phyloP scores from a whole-genome alignment of 2,113 vertebrate species.

The Podarcis cretensis region DNA sequence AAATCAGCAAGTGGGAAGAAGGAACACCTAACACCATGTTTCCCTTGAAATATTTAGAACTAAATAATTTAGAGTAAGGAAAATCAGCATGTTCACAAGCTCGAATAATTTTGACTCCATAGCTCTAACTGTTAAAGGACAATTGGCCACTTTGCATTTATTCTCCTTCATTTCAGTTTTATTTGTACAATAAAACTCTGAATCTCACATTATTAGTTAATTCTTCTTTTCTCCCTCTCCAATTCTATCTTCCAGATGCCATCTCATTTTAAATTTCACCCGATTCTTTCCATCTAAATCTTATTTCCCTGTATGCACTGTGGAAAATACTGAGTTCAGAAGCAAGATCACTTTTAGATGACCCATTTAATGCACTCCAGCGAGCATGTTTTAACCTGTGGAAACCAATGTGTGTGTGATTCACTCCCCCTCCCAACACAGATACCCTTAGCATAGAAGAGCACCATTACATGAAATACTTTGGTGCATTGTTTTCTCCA shows the following conservation, averaged over 20 bases:
- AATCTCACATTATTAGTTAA: constrained; percentile 33
- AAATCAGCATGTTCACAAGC: not conserved
- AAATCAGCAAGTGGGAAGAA: not conserved
- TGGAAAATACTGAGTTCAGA: not conserved
- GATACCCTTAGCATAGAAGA: not conserved
- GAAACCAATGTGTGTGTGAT: not conserved
- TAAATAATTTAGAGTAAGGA: not conserved
- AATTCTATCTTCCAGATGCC: constrained; percentile 37
- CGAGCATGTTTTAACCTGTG: not conserved
- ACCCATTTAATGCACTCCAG: not conserved
- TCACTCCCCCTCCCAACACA: not conserved
- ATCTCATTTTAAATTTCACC: constrained; percentile 22
- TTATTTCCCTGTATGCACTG: not conserved
- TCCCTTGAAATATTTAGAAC: not conserved
- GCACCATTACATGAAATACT: no score
- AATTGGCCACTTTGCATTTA: not conserved
- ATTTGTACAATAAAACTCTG: not conserved
- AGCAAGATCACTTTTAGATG: not conserved
- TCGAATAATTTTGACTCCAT: not conserved
- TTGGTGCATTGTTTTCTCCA: no score
- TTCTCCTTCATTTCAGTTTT: constrained; percentile 26
- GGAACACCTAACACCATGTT: not conserved
- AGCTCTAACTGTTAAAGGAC: constrained; percentile 22
- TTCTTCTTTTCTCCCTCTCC: constrained; percentile 12
- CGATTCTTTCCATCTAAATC: constrained; percentile 7